A percentile compares a stretch with the other conserved stretches of the same genome.
Evolutionary conservation across 2,797 vertebrate genomes (phyloP).

Genomic region (Malurus leucopterus): DNA sequence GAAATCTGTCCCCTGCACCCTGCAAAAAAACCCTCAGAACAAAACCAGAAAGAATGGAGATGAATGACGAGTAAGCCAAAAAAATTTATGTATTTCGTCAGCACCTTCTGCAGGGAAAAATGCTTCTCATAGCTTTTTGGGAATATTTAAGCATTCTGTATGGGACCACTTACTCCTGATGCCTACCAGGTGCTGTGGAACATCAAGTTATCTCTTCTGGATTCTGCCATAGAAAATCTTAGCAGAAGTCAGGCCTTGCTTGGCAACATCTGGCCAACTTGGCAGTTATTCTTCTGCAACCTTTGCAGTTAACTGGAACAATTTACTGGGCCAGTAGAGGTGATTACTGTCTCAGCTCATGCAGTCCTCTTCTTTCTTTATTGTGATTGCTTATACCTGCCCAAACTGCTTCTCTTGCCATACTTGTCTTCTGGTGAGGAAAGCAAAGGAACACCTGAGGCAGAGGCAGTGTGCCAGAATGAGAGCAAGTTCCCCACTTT

Average conservation of each 20-base stretch:
- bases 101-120: background rate
- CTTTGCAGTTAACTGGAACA: background rate
- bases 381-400: background rate
- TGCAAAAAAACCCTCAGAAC: accelerated
- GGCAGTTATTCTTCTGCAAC: background rate
- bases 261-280: background rate
- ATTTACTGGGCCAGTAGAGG: background rate
- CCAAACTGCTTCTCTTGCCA: background rate
- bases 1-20: background rate
- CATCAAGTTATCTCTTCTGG: background rate
- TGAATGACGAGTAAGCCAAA: background rate
- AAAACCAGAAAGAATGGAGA: background rate
- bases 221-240: background rate
- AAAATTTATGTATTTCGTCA: background rate
- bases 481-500: accelerated
- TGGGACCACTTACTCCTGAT: background rate
- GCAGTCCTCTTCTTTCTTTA: background rate
- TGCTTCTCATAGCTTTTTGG: background rate
- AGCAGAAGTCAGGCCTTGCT: background rate
- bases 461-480: background rate
- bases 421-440: background rate
- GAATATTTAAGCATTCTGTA: background rate
- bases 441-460: background rate
- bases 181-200: background rate
- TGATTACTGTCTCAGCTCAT: background rate